Evolutionary conservation across 2,797 vertebrate species (phyloP).

Genomic region (Dryobates pubescens): DNA sequence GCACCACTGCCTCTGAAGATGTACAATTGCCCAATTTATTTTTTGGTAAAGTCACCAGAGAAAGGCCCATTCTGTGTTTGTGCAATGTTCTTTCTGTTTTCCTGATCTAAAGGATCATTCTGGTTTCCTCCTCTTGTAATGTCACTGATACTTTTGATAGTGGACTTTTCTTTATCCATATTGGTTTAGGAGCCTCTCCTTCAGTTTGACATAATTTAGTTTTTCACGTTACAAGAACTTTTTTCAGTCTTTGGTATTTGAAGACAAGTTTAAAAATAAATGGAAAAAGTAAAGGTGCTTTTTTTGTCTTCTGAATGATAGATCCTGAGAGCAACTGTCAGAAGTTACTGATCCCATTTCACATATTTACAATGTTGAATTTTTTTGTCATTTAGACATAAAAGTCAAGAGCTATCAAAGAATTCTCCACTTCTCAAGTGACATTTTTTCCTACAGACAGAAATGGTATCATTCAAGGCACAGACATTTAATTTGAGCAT

Average conservation of each 20-base stretch:
- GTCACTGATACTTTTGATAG: neutral
- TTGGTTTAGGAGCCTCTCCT: neutral
- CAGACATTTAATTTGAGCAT: conserved; percentile 3
- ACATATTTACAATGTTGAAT: neutral
- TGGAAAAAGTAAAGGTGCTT: neutral
- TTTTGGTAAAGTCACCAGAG: conserved; percentile 37
- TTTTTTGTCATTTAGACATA: neutral
- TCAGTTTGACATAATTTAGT: neutral
- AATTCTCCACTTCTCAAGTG: neutral
- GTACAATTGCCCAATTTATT: conserved; percentile 36
- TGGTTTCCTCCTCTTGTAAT: neutral
- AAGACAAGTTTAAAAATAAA: neutral
- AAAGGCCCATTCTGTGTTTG: neutral
- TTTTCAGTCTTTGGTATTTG: neutral
- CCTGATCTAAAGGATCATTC: neutral
- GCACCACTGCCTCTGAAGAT: conserved; percentile 39
- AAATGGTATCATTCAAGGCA: neutral
- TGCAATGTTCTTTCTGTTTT: neutral
- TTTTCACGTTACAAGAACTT: neutral
- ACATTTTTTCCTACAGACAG: neutral
- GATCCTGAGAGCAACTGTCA: neutral
- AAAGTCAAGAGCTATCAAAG: neutral
- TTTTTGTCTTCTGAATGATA: neutral
- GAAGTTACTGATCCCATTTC: neutral
- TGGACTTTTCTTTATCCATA: neutral